Base-by-base conservation (phyloP, 2,113 vertebrate species). In the Crotalus tigris region DNA sequence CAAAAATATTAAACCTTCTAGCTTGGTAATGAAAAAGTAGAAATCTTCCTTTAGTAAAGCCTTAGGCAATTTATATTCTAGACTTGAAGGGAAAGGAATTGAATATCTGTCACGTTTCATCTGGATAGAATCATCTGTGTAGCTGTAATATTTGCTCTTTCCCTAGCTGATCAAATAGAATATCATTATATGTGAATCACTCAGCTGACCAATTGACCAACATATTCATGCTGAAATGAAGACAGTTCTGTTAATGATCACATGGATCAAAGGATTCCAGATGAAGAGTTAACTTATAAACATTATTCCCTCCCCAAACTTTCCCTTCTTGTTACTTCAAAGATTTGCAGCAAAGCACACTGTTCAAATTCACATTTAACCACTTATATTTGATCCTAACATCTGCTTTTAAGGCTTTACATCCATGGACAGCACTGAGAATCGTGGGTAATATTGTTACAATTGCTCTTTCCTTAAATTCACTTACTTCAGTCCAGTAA, bases 151-250 rank as follows among this genome's bases (percentile, higher is more conserved):
- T 94, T 81, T 15, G 53, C 87, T 94, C 12, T 96, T 97, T 94
- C 29, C 94, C 95, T 33, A 95, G 95, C 49, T 96, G 96, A 95
- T 95, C 69, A 21, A 0, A 93, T 91, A 24, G 59, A 46, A 92
- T 91, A 39, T 58, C 69, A 86, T 39, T 88, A 58, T 39, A 53
- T 85, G 87, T 54, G 10, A 93, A 91, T 44, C n/a, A 58, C 46
- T 89, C 17, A 93, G 94, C 94, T 92, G 95, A 91, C 87, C 95
- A 94, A 44, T 29, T 88, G 93, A 93, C 93, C 93, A 96, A 94
- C 93, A 93, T 91, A 94, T 95, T 95, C 95, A 95, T 96, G 93
- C 61, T 88, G 9, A 91, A 93, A 92, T 90, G n/a, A 57, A 85
- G 58, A 95, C 94, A 93, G 8, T 51, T 93, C 44, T 58, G 87